A percentile compares a stretch with the other conserved stretches of the same genome.
These are phyloP conservation scores for rabbit (Oryctolagus cuniculus) DNA, from an alignment of 2,113 vertebrate genomes.

Conservation along the genomic window DNA sequence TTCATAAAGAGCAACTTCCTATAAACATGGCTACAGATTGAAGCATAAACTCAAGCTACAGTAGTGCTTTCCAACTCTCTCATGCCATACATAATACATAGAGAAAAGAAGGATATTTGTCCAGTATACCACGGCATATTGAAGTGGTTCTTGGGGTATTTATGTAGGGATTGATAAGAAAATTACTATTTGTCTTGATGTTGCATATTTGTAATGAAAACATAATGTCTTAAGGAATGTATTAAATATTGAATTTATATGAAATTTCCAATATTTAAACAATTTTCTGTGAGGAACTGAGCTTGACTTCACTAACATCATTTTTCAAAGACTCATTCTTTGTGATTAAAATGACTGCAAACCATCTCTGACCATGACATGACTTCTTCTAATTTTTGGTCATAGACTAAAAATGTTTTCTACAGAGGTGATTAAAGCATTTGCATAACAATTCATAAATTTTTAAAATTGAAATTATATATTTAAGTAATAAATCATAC, in stretches of 20 bases:
- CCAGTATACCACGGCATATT: no score
- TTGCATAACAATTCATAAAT: background rate
- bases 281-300: conserved; percentile 7
- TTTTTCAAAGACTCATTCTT: background rate
- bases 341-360: background rate
- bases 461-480: background rate
- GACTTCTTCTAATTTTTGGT: conserved; percentile 42
- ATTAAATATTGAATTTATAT: background rate
- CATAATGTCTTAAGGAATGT: background rate
- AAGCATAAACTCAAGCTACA: no score
- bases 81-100: no score
- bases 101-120: no score
- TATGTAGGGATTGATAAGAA: no score
- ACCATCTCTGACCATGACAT: background rate
- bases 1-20: no score
- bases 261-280: background rate
- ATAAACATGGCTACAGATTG: no score
- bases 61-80: no score
- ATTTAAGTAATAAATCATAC: no score
- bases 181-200: background rate
- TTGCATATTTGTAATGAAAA: background rate
- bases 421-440: background rate
- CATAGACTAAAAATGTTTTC: background rate
- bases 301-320: background rate
- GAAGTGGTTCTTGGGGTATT: no score